phyloP scores from a whole-genome alignment of 2,888 invertebrate species.

The Esperia sulphurella region DNA sequence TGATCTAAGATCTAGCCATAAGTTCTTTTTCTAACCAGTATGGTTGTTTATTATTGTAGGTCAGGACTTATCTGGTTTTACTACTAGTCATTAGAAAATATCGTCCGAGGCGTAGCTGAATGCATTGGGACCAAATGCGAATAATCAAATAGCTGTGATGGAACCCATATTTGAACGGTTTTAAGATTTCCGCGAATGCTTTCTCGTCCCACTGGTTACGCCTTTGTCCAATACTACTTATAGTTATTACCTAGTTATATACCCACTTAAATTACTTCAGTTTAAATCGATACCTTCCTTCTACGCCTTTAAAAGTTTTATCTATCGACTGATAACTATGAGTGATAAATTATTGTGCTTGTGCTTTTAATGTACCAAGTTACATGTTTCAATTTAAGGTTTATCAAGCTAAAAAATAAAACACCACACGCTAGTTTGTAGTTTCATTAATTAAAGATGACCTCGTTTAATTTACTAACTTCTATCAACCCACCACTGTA shows the following conservation, averaged over 20 bases:
- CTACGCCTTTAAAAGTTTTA: slow-evolving; percentile 57
- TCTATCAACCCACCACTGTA: no score
- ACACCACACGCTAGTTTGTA: slow-evolving; percentile 53
- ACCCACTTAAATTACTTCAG: slow-evolving; percentile 25
- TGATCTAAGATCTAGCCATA: slow-evolving; percentile 11
- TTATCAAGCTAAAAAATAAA: slow-evolving; percentile 65
- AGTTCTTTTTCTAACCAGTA: slow-evolving; percentile 10
- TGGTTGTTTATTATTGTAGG: background rate
- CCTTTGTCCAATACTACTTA: slow-evolving; percentile 42
- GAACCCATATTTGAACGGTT: slow-evolving; percentile 42
- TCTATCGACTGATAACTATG: slow-evolving; percentile 71
- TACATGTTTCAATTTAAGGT: slow-evolving; percentile 62
- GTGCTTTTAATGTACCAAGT: slow-evolving; percentile 76
- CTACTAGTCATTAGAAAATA: slow-evolving; percentile 3
- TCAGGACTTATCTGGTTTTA: background rate
- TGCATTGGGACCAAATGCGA: slow-evolving; percentile 63
- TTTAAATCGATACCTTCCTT: slow-evolving; percentile 60
- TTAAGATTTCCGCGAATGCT: slow-evolving; percentile 44
- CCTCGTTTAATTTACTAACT: no score
- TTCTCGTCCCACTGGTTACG: slow-evolving; percentile 69
- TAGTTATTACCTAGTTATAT: slow-evolving; percentile 14
- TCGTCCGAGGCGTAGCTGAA: slow-evolving; percentile 65
- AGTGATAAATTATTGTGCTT: slow-evolving; percentile 75
- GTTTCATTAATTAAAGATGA: slow-evolving; percentile 28
- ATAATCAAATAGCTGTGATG: slow-evolving; percentile 30